Evolutionary conservation across 2,888 invertebrate species (phyloP).

Genomic region (Lithophane socia): DNA sequence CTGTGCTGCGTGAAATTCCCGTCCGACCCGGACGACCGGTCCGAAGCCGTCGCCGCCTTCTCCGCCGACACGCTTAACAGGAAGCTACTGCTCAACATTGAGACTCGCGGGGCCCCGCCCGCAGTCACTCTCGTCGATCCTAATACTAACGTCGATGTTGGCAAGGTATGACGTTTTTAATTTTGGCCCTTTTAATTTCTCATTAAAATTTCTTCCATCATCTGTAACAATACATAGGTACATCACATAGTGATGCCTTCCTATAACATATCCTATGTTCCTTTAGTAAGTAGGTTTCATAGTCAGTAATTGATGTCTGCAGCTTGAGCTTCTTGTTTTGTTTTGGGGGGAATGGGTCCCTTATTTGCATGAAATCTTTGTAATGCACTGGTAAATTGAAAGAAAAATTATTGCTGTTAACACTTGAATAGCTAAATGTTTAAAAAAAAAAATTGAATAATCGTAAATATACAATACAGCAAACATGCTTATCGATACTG

Average conservation of each 20-base stretch:
- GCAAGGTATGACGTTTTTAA: conserved; percentile 80
- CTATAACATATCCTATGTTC: not conserved
- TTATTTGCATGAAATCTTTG: conserved; percentile 4
- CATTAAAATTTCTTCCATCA: conserved; percentile 2
- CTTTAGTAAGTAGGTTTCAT: not conserved
- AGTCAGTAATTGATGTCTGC: not conserved
- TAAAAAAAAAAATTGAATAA: too few relatives aligned
- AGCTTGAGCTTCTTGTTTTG: not conserved
- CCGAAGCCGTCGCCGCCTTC: conserved; percentile 93
- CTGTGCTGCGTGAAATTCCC: conserved; percentile 96
- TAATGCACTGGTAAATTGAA: conserved; percentile 3
- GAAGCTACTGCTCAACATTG: conserved; percentile 95
- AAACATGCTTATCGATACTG: conserved; percentile 1
- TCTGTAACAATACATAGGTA: not conserved
- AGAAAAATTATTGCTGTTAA: conserved; percentile 3
- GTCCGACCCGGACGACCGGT: conserved; percentile 95
- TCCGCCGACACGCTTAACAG: conserved; percentile 92
- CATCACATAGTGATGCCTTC: not conserved
- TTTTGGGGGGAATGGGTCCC: too few relatives aligned
- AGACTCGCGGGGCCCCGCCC: conserved; percentile 92
- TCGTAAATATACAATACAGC: not conserved
- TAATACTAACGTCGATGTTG: conserved; percentile 87
- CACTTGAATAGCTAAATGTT: not conserved
- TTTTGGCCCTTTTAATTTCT: not conserved
- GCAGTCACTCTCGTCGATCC: conserved; percentile 90